phyloP scores from a whole-genome alignment of 2,797 vertebrate genomes.

The Pangasius sanitwongsei region DNA sequence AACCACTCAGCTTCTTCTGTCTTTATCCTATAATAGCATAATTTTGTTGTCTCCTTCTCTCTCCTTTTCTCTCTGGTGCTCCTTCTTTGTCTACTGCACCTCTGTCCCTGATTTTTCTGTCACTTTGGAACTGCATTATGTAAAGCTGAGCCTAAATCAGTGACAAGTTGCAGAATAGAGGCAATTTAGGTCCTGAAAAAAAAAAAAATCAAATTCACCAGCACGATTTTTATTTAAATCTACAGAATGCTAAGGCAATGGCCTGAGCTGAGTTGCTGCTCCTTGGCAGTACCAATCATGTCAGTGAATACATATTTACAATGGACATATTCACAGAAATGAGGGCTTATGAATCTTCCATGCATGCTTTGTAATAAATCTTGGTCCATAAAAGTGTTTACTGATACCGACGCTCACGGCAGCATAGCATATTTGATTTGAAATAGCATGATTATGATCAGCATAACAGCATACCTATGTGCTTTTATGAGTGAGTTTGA shows the following conservation, averaged over 20 bases:
- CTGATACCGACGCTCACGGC: not conserved
- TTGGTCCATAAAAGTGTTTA: conserved; percentile 37
- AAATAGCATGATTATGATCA: conserved; percentile 41
- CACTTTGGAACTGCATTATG: conserved; percentile 16
- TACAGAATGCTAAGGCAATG: conserved; percentile 16
- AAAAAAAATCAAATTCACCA: not conserved
- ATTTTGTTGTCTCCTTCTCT: conserved; percentile 4
- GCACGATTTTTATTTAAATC: conserved; percentile 31
- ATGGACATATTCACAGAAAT: conserved; percentile 16
- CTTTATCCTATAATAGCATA: not conserved
- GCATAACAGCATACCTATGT: not conserved
- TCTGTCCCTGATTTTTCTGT: not conserved
- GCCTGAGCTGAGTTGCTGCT: conserved; percentile 16
- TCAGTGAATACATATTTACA: conserved; percentile 17
- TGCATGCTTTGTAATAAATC: conserved; percentile 27
- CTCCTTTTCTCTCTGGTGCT: not conserved
- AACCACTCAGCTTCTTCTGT: not conserved
- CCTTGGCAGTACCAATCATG: conserved; percentile 4
- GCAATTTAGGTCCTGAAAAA: conserved; percentile 10
- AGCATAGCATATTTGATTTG: conserved; percentile 33
- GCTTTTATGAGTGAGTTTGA: conserved; percentile 22
- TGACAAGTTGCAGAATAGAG: not conserved
- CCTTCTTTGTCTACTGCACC: not conserved
- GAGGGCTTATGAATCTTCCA: conserved; percentile 1
- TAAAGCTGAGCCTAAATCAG: conserved; percentile 17